Evolutionary conservation across 2,888 invertebrate genomes (phyloP).

Genomic region (Sinelater perroti): DNA sequence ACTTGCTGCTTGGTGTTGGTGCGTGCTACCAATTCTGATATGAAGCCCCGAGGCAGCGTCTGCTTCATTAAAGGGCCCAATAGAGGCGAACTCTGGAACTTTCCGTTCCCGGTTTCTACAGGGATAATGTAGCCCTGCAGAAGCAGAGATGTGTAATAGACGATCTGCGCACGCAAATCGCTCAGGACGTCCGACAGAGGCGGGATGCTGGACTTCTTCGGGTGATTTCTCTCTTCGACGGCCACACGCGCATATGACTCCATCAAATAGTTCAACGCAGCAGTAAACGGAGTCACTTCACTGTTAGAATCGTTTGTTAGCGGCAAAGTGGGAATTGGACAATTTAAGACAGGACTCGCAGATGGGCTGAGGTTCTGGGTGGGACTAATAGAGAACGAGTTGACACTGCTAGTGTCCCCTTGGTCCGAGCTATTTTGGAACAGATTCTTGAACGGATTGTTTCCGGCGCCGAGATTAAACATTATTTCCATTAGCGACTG

Average conservation of each 20-base stretch:
- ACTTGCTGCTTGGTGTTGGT: conserved; percentile 66
- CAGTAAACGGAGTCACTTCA: conserved; percentile 45
- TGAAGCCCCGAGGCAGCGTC: conserved; percentile 77
- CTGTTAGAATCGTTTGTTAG: conserved; percentile 41
- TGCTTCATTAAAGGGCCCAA: conserved; percentile 75
- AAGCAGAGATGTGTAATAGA: conserved; percentile 67
- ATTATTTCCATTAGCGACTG: conserved; percentile 64
- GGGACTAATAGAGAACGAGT: conserved; percentile 59
- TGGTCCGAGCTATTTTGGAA: conserved; percentile 42
- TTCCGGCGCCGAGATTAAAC: conserved; percentile 57
- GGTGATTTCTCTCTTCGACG: conserved; percentile 77
- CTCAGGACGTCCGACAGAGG: conserved; percentile 75
- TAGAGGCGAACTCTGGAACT: conserved; percentile 69
- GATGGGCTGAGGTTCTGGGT: conserved; percentile 58
- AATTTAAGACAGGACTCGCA: conserved; percentile 51
- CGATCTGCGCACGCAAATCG: conserved; percentile 65
- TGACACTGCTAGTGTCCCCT: conserved; percentile 58
- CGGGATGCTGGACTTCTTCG: conserved; percentile 78
- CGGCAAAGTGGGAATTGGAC: conserved; percentile 53
- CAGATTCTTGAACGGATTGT: conserved; percentile 56
- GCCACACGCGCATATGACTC: conserved; percentile 77
- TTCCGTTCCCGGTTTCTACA: conserved; percentile 61
- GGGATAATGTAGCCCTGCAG: conserved; percentile 61
- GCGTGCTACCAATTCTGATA: conserved; percentile 65
- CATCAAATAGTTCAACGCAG: conserved; percentile 63